phyloP scores from a whole-genome alignment of 2,888 invertebrate genomes.

The Smittia sp. region DNA sequence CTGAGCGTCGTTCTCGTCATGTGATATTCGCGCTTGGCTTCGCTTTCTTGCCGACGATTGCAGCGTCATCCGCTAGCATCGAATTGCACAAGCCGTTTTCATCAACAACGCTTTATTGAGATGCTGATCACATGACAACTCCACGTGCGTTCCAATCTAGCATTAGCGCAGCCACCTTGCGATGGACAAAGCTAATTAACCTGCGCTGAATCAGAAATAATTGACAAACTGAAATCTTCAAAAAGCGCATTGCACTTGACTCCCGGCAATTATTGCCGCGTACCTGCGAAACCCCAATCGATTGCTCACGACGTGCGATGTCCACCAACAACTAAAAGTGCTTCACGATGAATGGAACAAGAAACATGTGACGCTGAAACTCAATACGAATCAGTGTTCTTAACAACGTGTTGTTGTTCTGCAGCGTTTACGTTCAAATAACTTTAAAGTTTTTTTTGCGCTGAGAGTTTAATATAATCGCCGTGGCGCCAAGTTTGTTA shows the following conservation, averaged over 20 bases:
- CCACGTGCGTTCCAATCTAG: background rate
- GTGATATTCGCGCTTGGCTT: constrained; percentile 40
- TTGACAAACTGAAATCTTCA: background rate
- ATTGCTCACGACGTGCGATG: background rate
- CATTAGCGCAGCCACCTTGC: background rate
- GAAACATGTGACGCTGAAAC: background rate
- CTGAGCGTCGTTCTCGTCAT: constrained; percentile 30
- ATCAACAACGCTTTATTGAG: background rate
- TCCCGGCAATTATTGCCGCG: background rate
- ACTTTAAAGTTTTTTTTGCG: background rate
- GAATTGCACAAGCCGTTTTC: background rate
- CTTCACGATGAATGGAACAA: background rate
- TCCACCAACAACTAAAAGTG: too few species aligned
- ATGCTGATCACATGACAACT: background rate
- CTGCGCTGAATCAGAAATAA: background rate
- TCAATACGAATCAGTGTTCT: background rate
- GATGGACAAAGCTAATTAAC: constrained; percentile 5
- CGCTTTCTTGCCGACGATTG: constrained; percentile 29
- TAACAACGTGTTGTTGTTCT: background rate
- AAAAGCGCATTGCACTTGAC: constrained; percentile 2
- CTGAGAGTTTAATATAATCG: background rate
- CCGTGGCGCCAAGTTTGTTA: constrained; percentile 23
- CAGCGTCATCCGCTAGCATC: constrained; percentile 34
- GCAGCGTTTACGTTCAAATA: constrained; percentile 22
- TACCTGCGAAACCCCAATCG: background rate